Evolutionary conservation across 2,888 invertebrate species (phyloP), one percentile per base, ranked within the genome.

Genomic region (Drosophila bunnanda): DNA sequence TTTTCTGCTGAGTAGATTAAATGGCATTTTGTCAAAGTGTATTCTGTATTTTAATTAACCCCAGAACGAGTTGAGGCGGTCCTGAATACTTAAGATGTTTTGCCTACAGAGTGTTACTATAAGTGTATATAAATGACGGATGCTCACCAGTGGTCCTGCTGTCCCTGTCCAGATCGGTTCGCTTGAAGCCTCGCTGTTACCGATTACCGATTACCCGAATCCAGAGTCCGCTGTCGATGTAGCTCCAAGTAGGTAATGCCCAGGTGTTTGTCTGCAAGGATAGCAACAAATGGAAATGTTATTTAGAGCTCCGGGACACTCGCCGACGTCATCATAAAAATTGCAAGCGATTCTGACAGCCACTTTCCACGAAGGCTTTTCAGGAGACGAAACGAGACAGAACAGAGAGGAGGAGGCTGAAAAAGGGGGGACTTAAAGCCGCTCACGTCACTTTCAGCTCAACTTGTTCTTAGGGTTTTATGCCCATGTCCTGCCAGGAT

Each of bases 1-100:
- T 6, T 30, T 32, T 12, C 12, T 12, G 28, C 12, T 44, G 46
- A 83, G 87, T 86, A 83, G 87, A 86, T 83, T 83, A 86, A 83
- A 86, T 81, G 84, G 81, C 81, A 86, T 86, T 86, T 86, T 78
- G 82, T 81, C 75, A 81, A 83, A 83, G 77, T 80, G 80, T 79
- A 25, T 76, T 69, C 57, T 43, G 75, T 80, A 78, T 79, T 83
- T 86, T 81, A 86, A 83, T 83, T 84, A 83, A 82, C 78, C 72
- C 66, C 32, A 30, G 36, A 13, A 34, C 22, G 53, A 38, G 30
- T 20, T 20, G 44, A 22, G 17, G 13, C 17, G 32, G 38, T 39
- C 20, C 36, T 70, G 71, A 64, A 62, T 71, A 62, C 38, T 57
- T 56, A 46, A 71, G 70, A n/a, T 50, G 13, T 36, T 25, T 48